These are phyloP conservation scores for Papilio gigon DNA, from an alignment of 2,888 invertebrate genomes.

Conservation along the genomic window DNA sequence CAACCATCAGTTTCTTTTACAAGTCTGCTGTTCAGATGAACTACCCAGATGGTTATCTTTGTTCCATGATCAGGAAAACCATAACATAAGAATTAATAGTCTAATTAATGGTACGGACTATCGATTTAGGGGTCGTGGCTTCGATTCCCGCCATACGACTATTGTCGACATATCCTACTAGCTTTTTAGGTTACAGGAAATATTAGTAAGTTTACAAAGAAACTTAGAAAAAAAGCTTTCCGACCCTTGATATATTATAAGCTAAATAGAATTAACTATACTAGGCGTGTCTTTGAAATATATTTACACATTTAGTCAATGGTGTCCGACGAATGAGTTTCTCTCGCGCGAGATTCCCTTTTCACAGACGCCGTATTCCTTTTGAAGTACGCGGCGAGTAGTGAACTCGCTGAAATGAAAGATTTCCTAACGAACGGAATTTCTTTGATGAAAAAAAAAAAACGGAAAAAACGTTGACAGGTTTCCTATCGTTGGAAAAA, in stretches of 20 bases:
- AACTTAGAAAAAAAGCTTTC: background rate
- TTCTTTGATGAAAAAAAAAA: slow-evolving; percentile 7
- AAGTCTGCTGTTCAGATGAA: too few relatives aligned
- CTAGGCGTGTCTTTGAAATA: slow-evolving; percentile 17
- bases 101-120: too few relatives aligned
- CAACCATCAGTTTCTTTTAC: too few relatives aligned
- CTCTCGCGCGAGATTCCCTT: slow-evolving; percentile 20
- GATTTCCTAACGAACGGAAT: slow-evolving; percentile 21
- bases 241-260: background rate
- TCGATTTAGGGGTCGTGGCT: too few relatives aligned
- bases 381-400: slow-evolving; percentile 32
- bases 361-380: slow-evolving; percentile 26
- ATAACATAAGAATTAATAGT: too few relatives aligned
- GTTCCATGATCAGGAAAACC: too few relatives aligned
- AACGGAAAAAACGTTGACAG: background rate
- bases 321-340: slow-evolving; percentile 17
- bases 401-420: slow-evolving; percentile 17
- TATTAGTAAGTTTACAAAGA: too few relatives aligned
- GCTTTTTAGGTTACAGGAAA: too few relatives aligned
- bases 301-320: slow-evolving; percentile 29
- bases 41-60: too few relatives aligned
- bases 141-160: too few relatives aligned
- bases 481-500: background rate
- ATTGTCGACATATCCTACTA: too few relatives aligned
- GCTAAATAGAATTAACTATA: background rate